Conservation (phyloP, 2,888 invertebrate genomes). For the Amblyjoppa proteus region DNA sequence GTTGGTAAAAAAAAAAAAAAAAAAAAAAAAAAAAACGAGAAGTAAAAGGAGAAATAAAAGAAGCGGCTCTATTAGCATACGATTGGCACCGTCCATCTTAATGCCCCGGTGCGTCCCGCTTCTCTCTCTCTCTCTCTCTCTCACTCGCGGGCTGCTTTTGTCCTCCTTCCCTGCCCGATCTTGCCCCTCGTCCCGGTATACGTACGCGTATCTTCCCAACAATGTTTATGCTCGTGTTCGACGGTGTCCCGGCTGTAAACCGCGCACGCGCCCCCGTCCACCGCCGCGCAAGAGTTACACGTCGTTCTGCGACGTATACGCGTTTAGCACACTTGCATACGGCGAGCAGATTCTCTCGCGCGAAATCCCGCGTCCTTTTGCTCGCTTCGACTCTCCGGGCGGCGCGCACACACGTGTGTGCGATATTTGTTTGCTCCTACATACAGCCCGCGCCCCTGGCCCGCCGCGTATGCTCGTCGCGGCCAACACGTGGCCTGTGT, state of each 20-base stretch:
- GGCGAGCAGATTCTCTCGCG: slow-evolving; percentile 53
- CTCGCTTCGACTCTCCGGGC: slow-evolving; percentile 27
- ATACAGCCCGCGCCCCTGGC: slow-evolving; percentile 12
- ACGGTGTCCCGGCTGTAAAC: slow-evolving; percentile 79
- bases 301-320: slow-evolving; percentile 54
- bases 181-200: slow-evolving; percentile 66
- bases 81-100: slow-evolving; percentile 84
- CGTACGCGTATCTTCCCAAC: slow-evolving; percentile 79
- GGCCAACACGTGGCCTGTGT: slow-evolving; percentile 49
- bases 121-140: slow-evolving; percentile 45
- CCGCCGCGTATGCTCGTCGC: slow-evolving; percentile 27
- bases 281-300: slow-evolving; percentile 62
- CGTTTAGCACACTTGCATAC: slow-evolving; percentile 37
- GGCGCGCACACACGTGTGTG: neutral
- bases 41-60: slow-evolving; percentile 44
- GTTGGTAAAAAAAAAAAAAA: slow-evolving; percentile 21
- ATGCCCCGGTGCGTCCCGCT: slow-evolving; percentile 75
- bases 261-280: slow-evolving; percentile 82
- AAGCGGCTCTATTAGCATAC: slow-evolving; percentile 81
- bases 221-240: slow-evolving; percentile 83
- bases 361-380: slow-evolving; percentile 69
- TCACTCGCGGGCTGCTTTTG: slow-evolving; percentile 41
- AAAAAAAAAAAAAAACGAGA: neutral
- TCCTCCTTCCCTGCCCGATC: slow-evolving; percentile 60
- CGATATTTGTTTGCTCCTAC: neutral